phyloP scores from a whole-genome alignment of 2,888 invertebrate species.

The Gymnosoma rotundatum region DNA sequence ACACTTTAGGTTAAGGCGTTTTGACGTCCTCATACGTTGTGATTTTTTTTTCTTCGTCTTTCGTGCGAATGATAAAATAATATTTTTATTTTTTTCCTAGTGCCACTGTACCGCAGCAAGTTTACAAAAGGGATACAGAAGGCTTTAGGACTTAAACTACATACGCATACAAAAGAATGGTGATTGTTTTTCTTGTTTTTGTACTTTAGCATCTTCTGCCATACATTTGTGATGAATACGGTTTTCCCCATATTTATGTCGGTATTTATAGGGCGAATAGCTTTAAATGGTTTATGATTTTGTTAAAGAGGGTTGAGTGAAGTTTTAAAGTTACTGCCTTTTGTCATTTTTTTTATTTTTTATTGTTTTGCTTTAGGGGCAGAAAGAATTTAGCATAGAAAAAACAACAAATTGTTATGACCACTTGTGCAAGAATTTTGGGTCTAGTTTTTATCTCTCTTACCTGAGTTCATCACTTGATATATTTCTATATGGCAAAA shows the following conservation, averaged over 20 bases:
- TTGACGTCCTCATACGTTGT: too few species aligned
- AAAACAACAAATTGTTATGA: conserved; percentile 40
- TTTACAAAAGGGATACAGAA: not conserved
- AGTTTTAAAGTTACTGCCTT: not conserved
- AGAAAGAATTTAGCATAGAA: not conserved
- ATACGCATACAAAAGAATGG: not conserved
- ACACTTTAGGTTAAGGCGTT: too few species aligned
- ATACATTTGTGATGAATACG: conserved; percentile 10
- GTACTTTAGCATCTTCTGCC: not conserved
- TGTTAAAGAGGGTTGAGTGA: conserved; percentile 6
- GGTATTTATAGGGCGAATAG: conserved; percentile 39
- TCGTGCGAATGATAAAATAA: too few species aligned
- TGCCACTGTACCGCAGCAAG: not conserved
- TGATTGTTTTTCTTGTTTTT: conserved; percentile 2
- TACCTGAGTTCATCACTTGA: conserved; percentile 2
- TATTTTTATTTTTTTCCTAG: not conserved
- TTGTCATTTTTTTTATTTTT: not conserved
- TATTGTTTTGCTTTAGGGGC: not conserved
- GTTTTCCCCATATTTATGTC: not conserved
- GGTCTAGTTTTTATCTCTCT: conserved; percentile 42
- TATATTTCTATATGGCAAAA: not conserved
- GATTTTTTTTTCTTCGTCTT: too few species aligned
- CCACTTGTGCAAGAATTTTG: conserved; percentile 20
- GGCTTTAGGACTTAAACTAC: not conserved
- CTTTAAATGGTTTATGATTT: conserved; percentile 63